Base-by-base conservation (phyloP, 2,888 invertebrate species). In the Drosophila dives region DNA sequence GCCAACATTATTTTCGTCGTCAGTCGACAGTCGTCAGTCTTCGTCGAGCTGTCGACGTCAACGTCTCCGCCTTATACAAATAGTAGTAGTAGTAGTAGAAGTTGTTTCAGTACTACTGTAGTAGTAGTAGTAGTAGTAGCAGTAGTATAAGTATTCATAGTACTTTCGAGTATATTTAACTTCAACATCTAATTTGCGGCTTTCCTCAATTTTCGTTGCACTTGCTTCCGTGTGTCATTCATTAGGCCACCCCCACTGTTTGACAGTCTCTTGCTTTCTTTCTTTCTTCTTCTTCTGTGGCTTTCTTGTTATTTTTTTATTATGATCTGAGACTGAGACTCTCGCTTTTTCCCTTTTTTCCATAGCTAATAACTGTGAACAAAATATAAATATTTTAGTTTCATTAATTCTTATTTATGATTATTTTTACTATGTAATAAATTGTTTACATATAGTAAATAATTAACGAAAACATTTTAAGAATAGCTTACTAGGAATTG, bases 111-210 rank as follows among this genome's bases (percentile, higher is more conserved):
- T 15, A 6, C n/a, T n/a, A n/a, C n/a, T n/a, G 12, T 20, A 45
- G 4, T 7, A 0, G 7, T 7, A 20, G 45, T 12, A 45, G 36
- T 15, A 6, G 12, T 20, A 45, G 4, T 7, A 0, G 7, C 3
- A 20, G 45, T 12, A 45, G 36, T 15, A 15, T 7, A 36, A 45
- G 20, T 20, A 45, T 49, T 50, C 36, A 23, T 53, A 12, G 32
- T 17, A 23, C 64, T 15, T 54, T 42, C 33, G 72, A 58, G 72
- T 70, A 65, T 58, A 33, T 64, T 62, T 65, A 64, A 74, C 70
- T 81, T 56, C 62, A 71, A 70, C 75, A 73, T 80, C 86, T 86
- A 89, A 89, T 87, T 86, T 89, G 88, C 74, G 90, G 90, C 80
- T 86, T 89, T 81, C 70, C 77, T 77, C 75, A 72, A 60, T 65